Evolutionary conservation across 2,888 invertebrate genomes (phyloP).

Genomic region (Cheilosia urbana): DNA sequence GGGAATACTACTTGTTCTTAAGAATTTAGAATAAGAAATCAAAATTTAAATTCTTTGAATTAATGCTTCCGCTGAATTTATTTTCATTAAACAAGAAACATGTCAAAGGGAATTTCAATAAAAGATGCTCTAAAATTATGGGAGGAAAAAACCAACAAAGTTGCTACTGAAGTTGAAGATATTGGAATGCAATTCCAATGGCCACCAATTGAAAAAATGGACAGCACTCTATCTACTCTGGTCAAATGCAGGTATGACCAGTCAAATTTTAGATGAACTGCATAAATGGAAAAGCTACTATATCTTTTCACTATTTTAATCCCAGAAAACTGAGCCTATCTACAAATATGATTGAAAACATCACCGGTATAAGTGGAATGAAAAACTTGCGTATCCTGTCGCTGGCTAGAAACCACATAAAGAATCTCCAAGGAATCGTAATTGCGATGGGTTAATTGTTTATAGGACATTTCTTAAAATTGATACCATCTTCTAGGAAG

Average conservation of each 20-base stretch:
- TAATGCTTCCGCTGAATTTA: no score
- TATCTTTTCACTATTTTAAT: background rate
- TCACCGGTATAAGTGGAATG: conserved; percentile 91
- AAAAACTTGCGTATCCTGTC: conserved; percentile 94
- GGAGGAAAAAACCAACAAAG: conserved; percentile 90
- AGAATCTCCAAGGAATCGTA: conserved; percentile 93
- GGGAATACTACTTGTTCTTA: no score
- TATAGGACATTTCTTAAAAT: background rate
- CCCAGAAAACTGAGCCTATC: conserved; percentile 93
- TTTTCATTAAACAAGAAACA: conserved; percentile 75
- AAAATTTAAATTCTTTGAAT: no score
- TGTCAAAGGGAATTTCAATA: conserved; percentile 90
- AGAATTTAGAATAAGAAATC: no score
- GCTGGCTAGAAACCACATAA: conserved; percentile 95
- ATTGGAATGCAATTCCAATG: conserved; percentile 94
- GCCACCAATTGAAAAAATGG: conserved; percentile 98
- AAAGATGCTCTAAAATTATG: conserved; percentile 95
- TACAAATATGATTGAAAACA: conserved; percentile 97
- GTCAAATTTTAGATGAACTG: background rate
- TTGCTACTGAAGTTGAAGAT: conserved; percentile 88
- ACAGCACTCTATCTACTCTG: conserved; percentile 90
- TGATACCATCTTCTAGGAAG: conserved; percentile 86
- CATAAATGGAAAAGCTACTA: background rate
- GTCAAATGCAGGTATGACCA: conserved; percentile 89
- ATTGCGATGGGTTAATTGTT: background rate